Base-by-base conservation (phyloP, 2,113 vertebrate genomes). In the Hyaena hyaena region DNA sequence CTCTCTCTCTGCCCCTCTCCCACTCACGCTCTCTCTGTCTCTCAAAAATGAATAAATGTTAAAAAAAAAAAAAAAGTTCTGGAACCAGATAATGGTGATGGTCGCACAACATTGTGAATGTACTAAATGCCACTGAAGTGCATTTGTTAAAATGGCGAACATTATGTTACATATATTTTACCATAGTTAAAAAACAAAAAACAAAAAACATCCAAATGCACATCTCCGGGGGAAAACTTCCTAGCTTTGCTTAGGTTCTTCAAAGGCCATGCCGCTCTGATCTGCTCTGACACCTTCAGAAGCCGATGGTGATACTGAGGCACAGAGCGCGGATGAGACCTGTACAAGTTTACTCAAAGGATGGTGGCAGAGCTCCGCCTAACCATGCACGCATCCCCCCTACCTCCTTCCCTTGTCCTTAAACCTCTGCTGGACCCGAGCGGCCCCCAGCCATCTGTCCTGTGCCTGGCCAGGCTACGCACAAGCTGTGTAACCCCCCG, bases 161-260 rank as follows among this genome's bases (percentile, higher is more conserved):
- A 28, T 76, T 43, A 39, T 77, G 33, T 74, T 39, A n/a, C 19
- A 4, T 74, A 10, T 58, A 10, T 87, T 95, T 84, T 65, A 80
- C 35, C 10, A 85, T 23, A 73, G 53, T 53, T 39, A 39, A 39
- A 39, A 31, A 17, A 45, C n/a, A 92, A 80, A 61, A 28, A 92
- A 35, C 35, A 35, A 35, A 2, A 2, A 73, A 50, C 69, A n/a
- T 7, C 28, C 12, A 68, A 86, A 68, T 77, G 74, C 55, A 33
- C 28, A 48, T 63, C 92, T 91, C 31, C 3, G 5, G 33, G 33
- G 35, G 61, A 11, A 58, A 48, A 33, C 4, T 73, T 84, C 43
- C 14, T 31, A 35, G 77, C 17, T 93, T 89, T 66, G 43, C 82
- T 89, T 79, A 82, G 82, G 76, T 81, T 93, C 68, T 94, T 35